A percentile compares a stretch with the other conserved stretches of the same genome.
These are phyloP conservation scores for Melolontha melolontha DNA, from an alignment of 2,888 invertebrate species.

Conservation along the genomic window DNA sequence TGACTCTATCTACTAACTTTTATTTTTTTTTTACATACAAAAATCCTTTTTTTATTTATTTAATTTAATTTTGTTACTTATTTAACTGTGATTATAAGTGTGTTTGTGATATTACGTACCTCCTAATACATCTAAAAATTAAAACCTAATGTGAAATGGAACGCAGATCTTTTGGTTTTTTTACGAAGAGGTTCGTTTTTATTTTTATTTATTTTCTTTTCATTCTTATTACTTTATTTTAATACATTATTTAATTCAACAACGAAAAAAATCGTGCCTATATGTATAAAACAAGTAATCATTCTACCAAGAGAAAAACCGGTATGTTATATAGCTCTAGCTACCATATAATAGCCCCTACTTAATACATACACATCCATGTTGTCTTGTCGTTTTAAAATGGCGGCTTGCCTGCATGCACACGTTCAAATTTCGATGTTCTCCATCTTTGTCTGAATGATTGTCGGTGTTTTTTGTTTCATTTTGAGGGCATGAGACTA, in stretches of 20 bases:
- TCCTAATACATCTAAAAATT: not conserved
- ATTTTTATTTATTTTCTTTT: slow-evolving; percentile 68
- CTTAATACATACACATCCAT: slow-evolving; percentile 36
- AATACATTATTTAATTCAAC: slow-evolving; percentile 53
- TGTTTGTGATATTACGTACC: slow-evolving; percentile 11
- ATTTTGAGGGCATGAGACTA: slow-evolving; percentile 23
- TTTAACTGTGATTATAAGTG: slow-evolving; percentile 18
- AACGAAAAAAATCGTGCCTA: slow-evolving; percentile 3
- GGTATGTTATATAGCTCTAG: slow-evolving; percentile 26
- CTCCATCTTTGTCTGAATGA: slow-evolving; percentile 35
- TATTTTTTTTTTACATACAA: slow-evolving; percentile 6
- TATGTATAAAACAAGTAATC: slow-evolving; percentile 18
- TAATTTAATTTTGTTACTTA: slow-evolving; percentile 63
- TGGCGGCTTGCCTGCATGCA: slow-evolving; percentile 39
- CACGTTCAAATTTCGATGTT: slow-evolving; percentile 40
- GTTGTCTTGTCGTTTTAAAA: slow-evolving; percentile 41
- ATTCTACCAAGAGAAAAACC: slow-evolving; percentile 32
- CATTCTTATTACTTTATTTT: slow-evolving; percentile 64
- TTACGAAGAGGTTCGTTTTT: slow-evolving; percentile 82
- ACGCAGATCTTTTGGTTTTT: slow-evolving; percentile 84
- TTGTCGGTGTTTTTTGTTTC: slow-evolving; percentile 27
- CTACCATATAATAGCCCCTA: slow-evolving; percentile 11
- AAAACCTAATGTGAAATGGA: slow-evolving; percentile 75
- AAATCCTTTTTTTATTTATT: slow-evolving; percentile 48
- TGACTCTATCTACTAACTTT: slow-evolving; percentile 33